phyloP scores from a whole-genome alignment of 2,888 invertebrate genomes.

The Ephialtes manifestator region DNA sequence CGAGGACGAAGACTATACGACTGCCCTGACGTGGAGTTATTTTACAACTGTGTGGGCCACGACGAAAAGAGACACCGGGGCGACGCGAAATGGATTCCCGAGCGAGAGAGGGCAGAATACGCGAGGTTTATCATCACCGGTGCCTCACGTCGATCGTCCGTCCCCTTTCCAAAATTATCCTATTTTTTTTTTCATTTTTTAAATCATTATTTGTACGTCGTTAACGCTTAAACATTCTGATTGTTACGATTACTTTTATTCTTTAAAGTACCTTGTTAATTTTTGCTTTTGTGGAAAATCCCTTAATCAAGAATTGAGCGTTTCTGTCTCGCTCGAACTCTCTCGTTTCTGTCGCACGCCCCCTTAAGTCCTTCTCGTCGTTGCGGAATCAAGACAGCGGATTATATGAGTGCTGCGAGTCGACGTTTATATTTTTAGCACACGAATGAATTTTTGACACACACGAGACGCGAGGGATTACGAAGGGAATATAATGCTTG shows the following conservation, averaged over 20 bases:
- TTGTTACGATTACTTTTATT: background rate
- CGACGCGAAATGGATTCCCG: constrained; percentile 8
- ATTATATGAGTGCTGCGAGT: background rate
- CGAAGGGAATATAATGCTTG: background rate
- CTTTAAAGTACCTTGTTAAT: background rate
- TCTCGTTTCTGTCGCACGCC: constrained; percentile 28
- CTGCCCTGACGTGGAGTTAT: background rate
- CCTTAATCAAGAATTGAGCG: background rate
- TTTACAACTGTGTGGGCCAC: background rate
- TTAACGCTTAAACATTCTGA: background rate
- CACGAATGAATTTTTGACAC: background rate
- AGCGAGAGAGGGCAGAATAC: constrained; percentile 43
- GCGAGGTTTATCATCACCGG: constrained; percentile 51
- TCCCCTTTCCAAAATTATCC: constrained; percentile 21
- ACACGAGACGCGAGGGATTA: constrained; percentile 5
- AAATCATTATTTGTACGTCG: background rate
- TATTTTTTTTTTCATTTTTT: constrained; percentile 1
- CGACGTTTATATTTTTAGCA: background rate
- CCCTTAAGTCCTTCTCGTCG: constrained; percentile 37
- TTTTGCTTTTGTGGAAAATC: background rate
- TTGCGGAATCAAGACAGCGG: constrained; percentile 12
- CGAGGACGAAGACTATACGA: background rate
- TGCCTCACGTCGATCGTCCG: constrained; percentile 50
- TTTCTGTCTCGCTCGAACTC: constrained; percentile 23
- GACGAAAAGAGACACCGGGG: constrained; percentile 27